These are phyloP conservation scores for Molanna angustata DNA, from an alignment of 2,888 invertebrate species.

Conservation along the genomic window DNA sequence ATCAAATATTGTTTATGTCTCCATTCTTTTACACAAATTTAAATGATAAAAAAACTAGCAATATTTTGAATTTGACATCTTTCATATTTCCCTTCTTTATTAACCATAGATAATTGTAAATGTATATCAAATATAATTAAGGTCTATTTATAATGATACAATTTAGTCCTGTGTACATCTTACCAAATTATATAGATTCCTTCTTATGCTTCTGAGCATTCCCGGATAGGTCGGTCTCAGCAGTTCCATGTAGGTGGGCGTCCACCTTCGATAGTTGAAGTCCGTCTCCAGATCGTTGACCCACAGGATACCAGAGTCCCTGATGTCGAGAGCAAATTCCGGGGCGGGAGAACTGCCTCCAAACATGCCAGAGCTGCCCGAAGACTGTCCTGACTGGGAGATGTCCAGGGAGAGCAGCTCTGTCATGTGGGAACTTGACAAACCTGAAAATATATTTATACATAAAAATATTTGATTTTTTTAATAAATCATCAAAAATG, in stretches of 20 bases:
- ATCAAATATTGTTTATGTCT: too few relatives aligned
- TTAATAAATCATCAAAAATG: background rate
- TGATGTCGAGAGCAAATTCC: conserved; percentile 91
- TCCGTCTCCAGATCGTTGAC: conserved; percentile 94
- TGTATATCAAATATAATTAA: too few relatives aligned
- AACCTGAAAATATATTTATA: conserved; percentile 42
- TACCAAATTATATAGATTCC: conserved; percentile 83
- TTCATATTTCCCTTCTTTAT: too few relatives aligned
- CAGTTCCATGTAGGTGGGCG: conserved; percentile 82
- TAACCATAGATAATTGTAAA: too few relatives aligned
- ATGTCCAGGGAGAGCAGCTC: conserved; percentile 70
- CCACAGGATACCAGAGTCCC: conserved; percentile 91
- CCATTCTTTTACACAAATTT: too few relatives aligned
- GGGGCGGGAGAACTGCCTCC: conserved; percentile 50
- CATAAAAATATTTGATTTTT: background rate
- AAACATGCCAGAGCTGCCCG: conserved; percentile 35
- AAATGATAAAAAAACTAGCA: too few relatives aligned
- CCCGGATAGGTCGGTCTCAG: conserved; percentile 97
- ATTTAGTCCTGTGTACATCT: too few relatives aligned
- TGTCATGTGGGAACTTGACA: conserved; percentile 62
- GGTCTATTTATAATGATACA: too few relatives aligned
- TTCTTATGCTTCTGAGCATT: conserved; percentile 85
- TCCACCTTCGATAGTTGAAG: conserved; percentile 85
- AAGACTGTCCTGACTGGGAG: conserved; percentile 42
- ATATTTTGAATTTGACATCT: too few relatives aligned